A percentile compares a stretch with the other conserved stretches of the same genome.
These are phyloP conservation scores for Sebastes matsubarae DNA, from an alignment of 2,797 vertebrate genomes.

Conservation along the genomic window DNA sequence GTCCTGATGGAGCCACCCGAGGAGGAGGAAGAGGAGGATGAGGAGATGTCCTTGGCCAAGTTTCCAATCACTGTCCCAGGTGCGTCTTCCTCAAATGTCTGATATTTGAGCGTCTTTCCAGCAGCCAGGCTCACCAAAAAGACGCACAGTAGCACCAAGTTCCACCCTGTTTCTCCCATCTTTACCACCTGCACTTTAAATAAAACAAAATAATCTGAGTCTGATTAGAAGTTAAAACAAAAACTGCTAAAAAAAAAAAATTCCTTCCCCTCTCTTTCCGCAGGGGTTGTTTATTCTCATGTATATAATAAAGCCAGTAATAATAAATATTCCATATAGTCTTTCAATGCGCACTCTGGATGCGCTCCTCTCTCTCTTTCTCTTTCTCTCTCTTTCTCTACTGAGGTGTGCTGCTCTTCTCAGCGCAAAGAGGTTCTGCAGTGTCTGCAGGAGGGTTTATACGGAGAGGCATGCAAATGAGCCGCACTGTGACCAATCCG, in stretches of 20 bases:
- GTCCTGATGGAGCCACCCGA: conserved; percentile 74
- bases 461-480: conserved; percentile 93
- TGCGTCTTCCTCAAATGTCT: conserved; percentile 94
- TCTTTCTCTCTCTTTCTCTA: conserved; percentile 39
- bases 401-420: conserved; percentile 71
- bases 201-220: conserved; percentile 37
- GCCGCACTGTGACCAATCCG: conserved; percentile 81
- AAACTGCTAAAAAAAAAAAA: not conserved
- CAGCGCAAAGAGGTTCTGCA: conserved; percentile 77
- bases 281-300: not conserved
- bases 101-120: conserved; percentile 91
- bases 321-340: conserved; percentile 71
- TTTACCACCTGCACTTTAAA: conserved; percentile 51
- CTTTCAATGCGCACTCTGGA: conserved; percentile 63
- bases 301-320: conserved; percentile 13
- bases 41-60: conserved; percentile 90
- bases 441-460: conserved; percentile 86
- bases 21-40: conserved; percentile 55
- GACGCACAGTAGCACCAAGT: conserved; percentile 61
- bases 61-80: conserved; percentile 94
- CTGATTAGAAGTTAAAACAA: conserved; percentile 30
- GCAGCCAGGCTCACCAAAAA: conserved; percentile 64
- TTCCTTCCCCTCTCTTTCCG: conserved; percentile 15
- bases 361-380: conserved; percentile 47
- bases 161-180: conserved; percentile 70